Evolutionary conservation across 2,888 invertebrate species (phyloP).

Genomic region (Aphodius granarius): DNA sequence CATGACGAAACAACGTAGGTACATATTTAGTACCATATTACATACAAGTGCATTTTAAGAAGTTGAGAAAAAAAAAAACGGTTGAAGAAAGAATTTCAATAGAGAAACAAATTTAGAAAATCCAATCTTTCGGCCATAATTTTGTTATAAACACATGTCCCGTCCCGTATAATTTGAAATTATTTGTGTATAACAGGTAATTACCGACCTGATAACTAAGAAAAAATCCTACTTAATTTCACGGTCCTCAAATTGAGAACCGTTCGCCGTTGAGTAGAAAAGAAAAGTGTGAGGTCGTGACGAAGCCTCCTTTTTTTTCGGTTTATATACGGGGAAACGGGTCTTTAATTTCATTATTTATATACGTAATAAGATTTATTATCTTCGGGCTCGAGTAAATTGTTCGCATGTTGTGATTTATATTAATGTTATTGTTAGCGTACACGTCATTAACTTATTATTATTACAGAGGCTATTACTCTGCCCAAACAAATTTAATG

Average conservation of each 20-base stretch:
- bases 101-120: neutral
- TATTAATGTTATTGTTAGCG: neutral
- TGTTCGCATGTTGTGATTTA: neutral
- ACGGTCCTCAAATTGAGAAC: conserved; percentile 6
- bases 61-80: neutral
- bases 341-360: neutral
- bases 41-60: neutral
- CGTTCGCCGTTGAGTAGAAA: neutral
- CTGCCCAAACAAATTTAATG: neutral
- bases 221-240: conserved; percentile 12
- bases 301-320: neutral
- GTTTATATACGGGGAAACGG: neutral
- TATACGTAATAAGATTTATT: neutral
- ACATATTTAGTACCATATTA: neutral
- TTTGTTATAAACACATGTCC: neutral
- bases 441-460: neutral
- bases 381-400: neutral
- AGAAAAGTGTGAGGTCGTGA: neutral
- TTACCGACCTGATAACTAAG: conserved; percentile 8
- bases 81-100: neutral
- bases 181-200: neutral
- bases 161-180: neutral
- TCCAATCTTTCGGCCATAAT: neutral
- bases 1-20: neutral
- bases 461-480: neutral